Evolutionary conservation across 2,888 invertebrate genomes (phyloP).

Genomic region (Mimachlamys varia): DNA sequence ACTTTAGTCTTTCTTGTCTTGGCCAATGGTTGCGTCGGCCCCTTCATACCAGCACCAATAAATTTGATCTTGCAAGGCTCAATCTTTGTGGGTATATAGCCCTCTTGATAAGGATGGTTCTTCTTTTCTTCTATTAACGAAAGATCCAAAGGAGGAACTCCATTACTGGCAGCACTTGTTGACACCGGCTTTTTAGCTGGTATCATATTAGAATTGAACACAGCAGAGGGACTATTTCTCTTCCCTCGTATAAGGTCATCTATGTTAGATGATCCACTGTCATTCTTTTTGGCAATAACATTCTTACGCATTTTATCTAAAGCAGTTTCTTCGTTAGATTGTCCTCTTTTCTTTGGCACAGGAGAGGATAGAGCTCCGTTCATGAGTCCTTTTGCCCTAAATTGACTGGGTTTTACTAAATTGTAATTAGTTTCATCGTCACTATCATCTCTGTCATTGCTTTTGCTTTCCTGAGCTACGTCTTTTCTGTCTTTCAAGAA

Average conservation of each 20-base stretch:
- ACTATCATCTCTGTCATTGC: slow-evolving; percentile 48
- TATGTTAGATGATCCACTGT: slow-evolving; percentile 63
- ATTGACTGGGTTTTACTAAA: slow-evolving; percentile 48
- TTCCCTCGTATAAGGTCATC: slow-evolving; percentile 64
- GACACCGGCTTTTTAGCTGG: slow-evolving; percentile 52
- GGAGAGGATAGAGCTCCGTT: slow-evolving; percentile 60
- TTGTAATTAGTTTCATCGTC: slow-evolving; percentile 39
- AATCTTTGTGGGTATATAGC: slow-evolving; percentile 68
- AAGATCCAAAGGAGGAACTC: slow-evolving; percentile 66
- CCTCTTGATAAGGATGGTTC: slow-evolving; percentile 63
- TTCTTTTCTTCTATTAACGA: slow-evolving; percentile 59
- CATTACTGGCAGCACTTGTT: slow-evolving; percentile 51
- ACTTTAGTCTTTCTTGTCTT: slow-evolving; percentile 67
- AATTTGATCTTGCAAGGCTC: slow-evolving; percentile 72
- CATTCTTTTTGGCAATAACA: slow-evolving; percentile 41
- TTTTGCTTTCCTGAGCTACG: background rate
- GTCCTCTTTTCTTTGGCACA: slow-evolving; percentile 53
- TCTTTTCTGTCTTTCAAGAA: slow-evolving; percentile 55
- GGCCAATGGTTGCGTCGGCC: slow-evolving; percentile 66
- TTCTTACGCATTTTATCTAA: slow-evolving; percentile 21
- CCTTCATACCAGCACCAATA: slow-evolving; percentile 71
- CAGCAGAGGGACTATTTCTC: slow-evolving; percentile 55
- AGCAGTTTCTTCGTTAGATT: slow-evolving; percentile 36
- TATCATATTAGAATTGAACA: slow-evolving; percentile 66
- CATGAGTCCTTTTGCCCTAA: slow-evolving; percentile 54